Evolutionary conservation across 2,888 invertebrate species (phyloP), one percentile per base, ranked within the genome.

Genomic region (Scrobipalpa costella): DNA sequence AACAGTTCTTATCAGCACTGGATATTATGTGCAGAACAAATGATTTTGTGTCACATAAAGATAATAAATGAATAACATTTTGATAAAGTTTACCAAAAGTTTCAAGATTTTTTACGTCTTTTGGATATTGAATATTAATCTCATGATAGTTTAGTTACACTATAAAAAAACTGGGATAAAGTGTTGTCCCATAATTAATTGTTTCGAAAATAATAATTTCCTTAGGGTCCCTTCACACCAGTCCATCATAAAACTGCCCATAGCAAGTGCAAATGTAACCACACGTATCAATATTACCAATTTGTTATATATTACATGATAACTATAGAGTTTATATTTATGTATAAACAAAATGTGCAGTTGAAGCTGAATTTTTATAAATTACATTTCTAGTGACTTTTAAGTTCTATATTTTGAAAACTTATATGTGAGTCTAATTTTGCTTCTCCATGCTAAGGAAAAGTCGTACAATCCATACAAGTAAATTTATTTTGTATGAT

Each of bases 331-430:
- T 27, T 38, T 19, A 60, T 57, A 21, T 55, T n/a, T 50, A 44
- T 44, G 66, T 70, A 74, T 69, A 72, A 78, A 74, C 71, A 73
- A 72, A 76, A 76, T 78, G 81, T 82, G 82, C 82, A 78, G 70
- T 78, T 73, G 59, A 82, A 80, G 82, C 81, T 66, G 74, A 67
- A 73, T 65, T 67, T 67, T 61, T 70, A 68, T 69, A 69, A 64
- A 69, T 70, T 67, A 66, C 65, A 57, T 70, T 78, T 70, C 80
- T 82, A 81, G 75, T 81, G 81, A 82, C 80, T 81, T 76, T 71
- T 72, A 55, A 63, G 50, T 59, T 61, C 71, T 75, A 77, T 75
- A 73, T 70, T 77, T 66, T 74, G 73, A 80, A 71, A 68, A 69
- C 68, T 68, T 70, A n/a, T 64, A 70, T 67, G 78, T 75, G 78